phyloP scores from a whole-genome alignment of 2,888 invertebrate species.

The Ctena decussata region DNA sequence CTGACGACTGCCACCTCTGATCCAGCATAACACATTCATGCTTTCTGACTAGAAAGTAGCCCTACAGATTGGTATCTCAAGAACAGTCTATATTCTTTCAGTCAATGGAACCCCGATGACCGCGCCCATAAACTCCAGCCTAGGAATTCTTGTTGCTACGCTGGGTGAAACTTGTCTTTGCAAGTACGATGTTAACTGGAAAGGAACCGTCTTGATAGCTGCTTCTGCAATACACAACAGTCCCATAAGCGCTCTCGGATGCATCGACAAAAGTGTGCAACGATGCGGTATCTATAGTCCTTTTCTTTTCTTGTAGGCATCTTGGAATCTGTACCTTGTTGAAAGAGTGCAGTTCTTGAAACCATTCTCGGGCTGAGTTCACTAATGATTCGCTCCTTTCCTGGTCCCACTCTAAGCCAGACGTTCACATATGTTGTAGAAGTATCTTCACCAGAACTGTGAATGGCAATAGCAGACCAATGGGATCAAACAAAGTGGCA shows the following conservation, averaged over 20 bases:
- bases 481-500: not conserved
- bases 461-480: not conserved
- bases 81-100: not conserved
- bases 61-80: not conserved
- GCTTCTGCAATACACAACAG: not conserved
- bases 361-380: not conserved
- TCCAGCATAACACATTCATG: constrained; percentile 32
- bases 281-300: not conserved
- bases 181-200: constrained; percentile 10
- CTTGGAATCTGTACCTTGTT: not conserved
- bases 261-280: not conserved
- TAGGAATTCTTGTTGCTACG: constrained; percentile 29
- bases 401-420: not conserved
- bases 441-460: not conserved
- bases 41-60: constrained; percentile 2
- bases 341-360: not conserved
- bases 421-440: not conserved
- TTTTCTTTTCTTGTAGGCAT: not conserved
- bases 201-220: not conserved
- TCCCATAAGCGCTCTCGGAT: not conserved
- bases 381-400: not conserved
- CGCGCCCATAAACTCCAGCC: constrained; percentile 37
- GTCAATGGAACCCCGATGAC: not conserved
- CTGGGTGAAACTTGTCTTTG: constrained; percentile 47
- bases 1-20: constrained; percentile 30